Base-by-base conservation (phyloP, 1,140 invertebrate genomes). In the Gryllus bimaculatus region DNA sequence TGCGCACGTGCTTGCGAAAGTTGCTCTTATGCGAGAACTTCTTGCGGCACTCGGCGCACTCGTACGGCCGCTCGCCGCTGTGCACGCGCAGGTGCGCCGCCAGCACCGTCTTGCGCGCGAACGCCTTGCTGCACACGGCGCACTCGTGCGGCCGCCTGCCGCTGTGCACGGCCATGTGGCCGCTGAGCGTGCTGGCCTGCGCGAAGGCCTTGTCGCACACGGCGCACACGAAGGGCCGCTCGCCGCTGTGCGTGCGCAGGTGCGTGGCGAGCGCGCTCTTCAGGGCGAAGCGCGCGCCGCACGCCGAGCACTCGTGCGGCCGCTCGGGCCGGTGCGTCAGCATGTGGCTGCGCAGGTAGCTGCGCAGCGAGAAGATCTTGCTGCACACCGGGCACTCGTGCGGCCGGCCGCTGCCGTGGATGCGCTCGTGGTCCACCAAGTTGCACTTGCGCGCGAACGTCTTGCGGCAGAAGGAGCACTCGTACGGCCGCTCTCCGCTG, bases 221-320 rank as follows among this genome's bases (percentile, higher is more conserved):
- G n/a, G 82, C 79, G 83, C 92, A 93, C 18, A 89, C 87, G 83
- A 90, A 93, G 8, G 90, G 88, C 20, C 86, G 85, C 79, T 89
- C 86, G 21, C 88, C 86, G 0, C 87, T 86, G 81, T 91, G 90
- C 8, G 85, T 86, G 8, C 88, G 81, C 8, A 86, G 85, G 82
- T 90, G 89, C 77, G 87, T 85, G 8, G 85, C 85, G 3, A 90
- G 81, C 78, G 89, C 87, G 21, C 85, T 87, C 76, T 85, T 86
- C 76, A 89, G 89, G 3, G 89, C 87, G 83, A 91, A 92, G 12
- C 86, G 87, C 20, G 89, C 86, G 2, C 87, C 86, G 82, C 91
- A 92, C 54, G 82, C 81, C 48, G 85, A 85, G 82, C 88, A 88
- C 78, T 87, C 84, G 81, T 85, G 88, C 47, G 87, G 88, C 20